Evolutionary conservation across 2,113 vertebrate species (phyloP), one percentile per base, ranked within the genome.

Genomic region (Lophius piscatorius): DNA sequence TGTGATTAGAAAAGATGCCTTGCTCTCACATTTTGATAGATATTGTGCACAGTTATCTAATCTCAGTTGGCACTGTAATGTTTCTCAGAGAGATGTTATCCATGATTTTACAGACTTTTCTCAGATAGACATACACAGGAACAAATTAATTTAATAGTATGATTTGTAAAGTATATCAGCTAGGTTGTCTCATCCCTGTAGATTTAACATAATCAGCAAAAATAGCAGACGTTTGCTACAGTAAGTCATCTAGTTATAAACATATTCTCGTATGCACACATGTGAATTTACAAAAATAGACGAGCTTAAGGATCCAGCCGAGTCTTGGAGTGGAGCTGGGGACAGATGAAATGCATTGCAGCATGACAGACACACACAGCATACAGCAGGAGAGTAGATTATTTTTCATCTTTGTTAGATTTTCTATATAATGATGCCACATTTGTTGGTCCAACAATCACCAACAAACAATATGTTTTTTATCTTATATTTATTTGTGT

Each of bases 261-360:
- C 64, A 67, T 48, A 40, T 47, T 42, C 28, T 40, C 40, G 14
- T 42, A 59, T 45, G 17, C 39, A 47, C 52, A 52, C 33, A 63
- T 28, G 55, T 39, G 44, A 35, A 34, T 60, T 50, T 51, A 57
- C 44, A 63, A 75, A 77, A 78, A 78, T 54, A 78, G 63, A 76
- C 55, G 31, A 47, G 47, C 65, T 65, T 63, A 51, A 66, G 51
- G 71, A 72, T 77, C 70, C 70, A 61, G 64, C 71, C 70, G 64
- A 81, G 64, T 40, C 46, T 62, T 14, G 18, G 34, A 70, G 39
- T 54, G 60, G 36, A 54, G 57, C 76, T 61, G 57, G 59, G 74
- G 61, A 80, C 67, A 49, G 38, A 85, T 74, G 67, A 85, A 73
- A 68, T 74, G 65, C 62, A 55, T 40, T 62, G 60, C 61, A 66